phyloP scores from a whole-genome alignment of 2,888 invertebrate genomes.

The Eretmocerus hayati region DNA sequence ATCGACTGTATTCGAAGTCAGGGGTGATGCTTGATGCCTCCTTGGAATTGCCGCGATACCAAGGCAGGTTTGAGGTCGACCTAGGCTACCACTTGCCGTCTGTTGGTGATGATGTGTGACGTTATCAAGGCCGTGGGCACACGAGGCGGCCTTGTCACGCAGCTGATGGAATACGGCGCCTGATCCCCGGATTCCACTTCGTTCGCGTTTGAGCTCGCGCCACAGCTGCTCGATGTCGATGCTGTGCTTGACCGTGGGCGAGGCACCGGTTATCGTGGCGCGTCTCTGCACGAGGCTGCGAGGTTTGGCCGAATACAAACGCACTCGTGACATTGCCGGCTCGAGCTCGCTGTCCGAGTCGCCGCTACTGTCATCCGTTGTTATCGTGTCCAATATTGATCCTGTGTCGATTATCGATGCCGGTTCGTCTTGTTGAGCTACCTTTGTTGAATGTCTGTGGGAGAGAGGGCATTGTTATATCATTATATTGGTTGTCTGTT shows the following conservation, averaged over 20 bases:
- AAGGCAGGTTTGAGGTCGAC: constrained; percentile 60
- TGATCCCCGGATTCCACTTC: constrained; percentile 50
- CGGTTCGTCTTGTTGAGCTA: no score
- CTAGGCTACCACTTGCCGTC: constrained; percentile 33
- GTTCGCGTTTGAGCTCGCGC: constrained; percentile 61
- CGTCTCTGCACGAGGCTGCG: constrained; percentile 69
- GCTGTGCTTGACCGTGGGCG: constrained; percentile 59
- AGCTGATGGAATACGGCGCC: no score
- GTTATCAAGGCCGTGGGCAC: constrained; percentile 66
- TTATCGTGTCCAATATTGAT: constrained; percentile 38
- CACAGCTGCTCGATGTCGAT: constrained; percentile 69
- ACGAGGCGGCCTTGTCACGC: constrained; percentile 71
- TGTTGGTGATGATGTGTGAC: no score
- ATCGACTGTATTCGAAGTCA: constrained; percentile 3
- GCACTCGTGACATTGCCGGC: constrained; percentile 50
- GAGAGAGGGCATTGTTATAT: no score
- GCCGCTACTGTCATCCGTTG: constrained; percentile 52
- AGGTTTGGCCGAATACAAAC: constrained; percentile 71
- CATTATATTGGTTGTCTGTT: no score
- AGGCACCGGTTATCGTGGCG: constrained; percentile 81
- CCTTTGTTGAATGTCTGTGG: no score
- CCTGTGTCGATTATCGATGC: constrained; percentile 36
- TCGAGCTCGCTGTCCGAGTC: constrained; percentile 52
- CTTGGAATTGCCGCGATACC: constrained; percentile 46
- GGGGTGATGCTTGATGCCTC: constrained; percentile 19